phyloP scores from a whole-genome alignment of 2,888 invertebrate genomes.

The Tipula confusa region DNA sequence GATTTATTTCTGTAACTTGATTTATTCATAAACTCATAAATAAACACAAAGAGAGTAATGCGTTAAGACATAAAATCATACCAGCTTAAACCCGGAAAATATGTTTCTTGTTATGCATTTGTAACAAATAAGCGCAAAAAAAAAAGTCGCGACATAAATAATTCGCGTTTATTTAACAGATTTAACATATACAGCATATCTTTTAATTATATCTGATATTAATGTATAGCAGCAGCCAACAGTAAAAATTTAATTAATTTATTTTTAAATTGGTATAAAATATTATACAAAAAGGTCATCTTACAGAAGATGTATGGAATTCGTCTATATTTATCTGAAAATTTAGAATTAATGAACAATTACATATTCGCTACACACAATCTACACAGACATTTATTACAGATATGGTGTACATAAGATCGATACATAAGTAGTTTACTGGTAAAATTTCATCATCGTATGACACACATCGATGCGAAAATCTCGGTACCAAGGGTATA shows the following conservation, averaged over 20 bases:
- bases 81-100: background rate
- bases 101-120: background rate
- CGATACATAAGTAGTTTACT: background rate
- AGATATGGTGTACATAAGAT: background rate
- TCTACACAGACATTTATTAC: background rate
- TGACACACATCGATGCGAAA: background rate
- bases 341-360: background rate
- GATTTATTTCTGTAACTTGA: background rate
- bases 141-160: conserved; percentile 20
- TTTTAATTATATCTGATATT: conserved; percentile 25
- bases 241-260: conserved; percentile 8
- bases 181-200: background rate
- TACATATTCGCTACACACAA: no score
- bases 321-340: background rate
- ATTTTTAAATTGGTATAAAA: background rate
- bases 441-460: background rate
- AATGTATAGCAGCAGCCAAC: background rate
- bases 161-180: background rate
- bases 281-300: background rate
- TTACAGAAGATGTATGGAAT: background rate
- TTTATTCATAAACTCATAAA: background rate
- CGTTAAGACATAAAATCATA: background rate
- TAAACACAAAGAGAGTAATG: background rate
- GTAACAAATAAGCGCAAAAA: background rate
- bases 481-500: background rate